Evolutionary conservation across 2,113 vertebrate species (phyloP).

Genomic region (Coptodon bakossiorum): DNA sequence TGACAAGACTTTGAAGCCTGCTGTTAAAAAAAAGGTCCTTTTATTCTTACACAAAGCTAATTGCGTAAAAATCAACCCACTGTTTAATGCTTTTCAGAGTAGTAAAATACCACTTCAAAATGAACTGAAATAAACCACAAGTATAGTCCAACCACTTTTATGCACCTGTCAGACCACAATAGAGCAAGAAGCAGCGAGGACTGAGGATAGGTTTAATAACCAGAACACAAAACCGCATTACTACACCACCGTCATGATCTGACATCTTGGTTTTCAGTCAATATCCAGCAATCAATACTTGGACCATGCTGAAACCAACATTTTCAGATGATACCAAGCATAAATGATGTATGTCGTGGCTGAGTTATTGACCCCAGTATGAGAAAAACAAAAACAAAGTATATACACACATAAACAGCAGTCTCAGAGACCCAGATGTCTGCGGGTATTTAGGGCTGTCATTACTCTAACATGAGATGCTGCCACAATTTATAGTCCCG

Average conservation of each 20-base stretch:
- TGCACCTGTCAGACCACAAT: background rate
- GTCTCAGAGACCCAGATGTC: background rate
- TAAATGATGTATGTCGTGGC: slow-evolving; percentile 62
- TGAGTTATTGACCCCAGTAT: slow-evolving; percentile 47
- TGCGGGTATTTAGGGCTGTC: background rate
- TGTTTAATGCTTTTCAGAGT: background rate
- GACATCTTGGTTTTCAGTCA: slow-evolving; percentile 53
- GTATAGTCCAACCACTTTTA: background rate
- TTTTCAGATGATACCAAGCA: slow-evolving; percentile 48
- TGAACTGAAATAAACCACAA: background rate
- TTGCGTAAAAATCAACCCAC: background rate
- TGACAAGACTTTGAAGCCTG: background rate
- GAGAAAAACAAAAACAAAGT: slow-evolving; percentile 45
- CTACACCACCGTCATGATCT: slow-evolving; percentile 2
- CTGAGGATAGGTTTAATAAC: slow-evolving; percentile 18
- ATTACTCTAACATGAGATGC: background rate
- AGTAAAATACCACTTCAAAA: background rate
- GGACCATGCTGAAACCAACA: slow-evolving; percentile 48
- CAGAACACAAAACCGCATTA: slow-evolving; percentile 21
- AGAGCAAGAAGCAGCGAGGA: background rate
- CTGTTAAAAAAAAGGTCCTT: background rate
- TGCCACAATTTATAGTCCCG: background rate
- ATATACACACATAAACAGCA: background rate
- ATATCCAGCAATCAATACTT: slow-evolving; percentile 51
- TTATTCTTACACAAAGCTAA: slow-evolving; percentile 8